Evolutionary conservation across 1,140 invertebrate species (phyloP).

Genomic region (Zaprionus taronus): DNA sequence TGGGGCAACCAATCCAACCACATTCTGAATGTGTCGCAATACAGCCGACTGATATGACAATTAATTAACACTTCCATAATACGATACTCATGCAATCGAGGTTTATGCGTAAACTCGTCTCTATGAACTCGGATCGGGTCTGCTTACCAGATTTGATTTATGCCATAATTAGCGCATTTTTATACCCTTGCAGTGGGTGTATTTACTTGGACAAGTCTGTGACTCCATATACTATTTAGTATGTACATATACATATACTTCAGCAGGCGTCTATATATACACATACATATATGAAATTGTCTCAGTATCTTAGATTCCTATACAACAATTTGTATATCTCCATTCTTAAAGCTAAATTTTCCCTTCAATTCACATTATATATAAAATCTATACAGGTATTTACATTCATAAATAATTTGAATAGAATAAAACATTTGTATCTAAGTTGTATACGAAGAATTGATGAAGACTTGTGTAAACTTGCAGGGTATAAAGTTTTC

Average conservation of each 20-base stretch:
- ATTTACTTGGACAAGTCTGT: neutral
- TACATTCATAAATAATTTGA: too few relatives aligned
- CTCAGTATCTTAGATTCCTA: too few relatives aligned
- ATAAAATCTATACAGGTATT: too few relatives aligned
- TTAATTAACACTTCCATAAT: slow-evolving; percentile 58
- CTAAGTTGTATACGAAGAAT: neutral
- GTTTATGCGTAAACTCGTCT: neutral
- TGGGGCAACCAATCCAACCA: slow-evolving; percentile 35
- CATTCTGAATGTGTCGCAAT: slow-evolving; percentile 32
- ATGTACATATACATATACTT: neutral
- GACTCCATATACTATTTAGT: neutral
- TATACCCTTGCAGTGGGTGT: neutral
- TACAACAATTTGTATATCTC: too few relatives aligned
- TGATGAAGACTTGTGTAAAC: neutral
- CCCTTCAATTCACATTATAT: too few relatives aligned
- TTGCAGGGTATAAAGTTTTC: neutral
- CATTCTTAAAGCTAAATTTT: too few relatives aligned
- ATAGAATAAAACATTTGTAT: too few relatives aligned
- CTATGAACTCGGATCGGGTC: neutral
- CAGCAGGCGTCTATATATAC: too few relatives aligned
- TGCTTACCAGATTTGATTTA: slow-evolving; percentile 38
- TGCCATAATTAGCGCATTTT: slow-evolving; percentile 63
- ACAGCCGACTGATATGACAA: slow-evolving; percentile 58
- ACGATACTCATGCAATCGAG: neutral
- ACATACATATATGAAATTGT: too few relatives aligned